These are phyloP conservation scores for Probosciger aterrimus DNA, from an alignment of 2,113 vertebrate genomes.

Conservation along the genomic window DNA sequence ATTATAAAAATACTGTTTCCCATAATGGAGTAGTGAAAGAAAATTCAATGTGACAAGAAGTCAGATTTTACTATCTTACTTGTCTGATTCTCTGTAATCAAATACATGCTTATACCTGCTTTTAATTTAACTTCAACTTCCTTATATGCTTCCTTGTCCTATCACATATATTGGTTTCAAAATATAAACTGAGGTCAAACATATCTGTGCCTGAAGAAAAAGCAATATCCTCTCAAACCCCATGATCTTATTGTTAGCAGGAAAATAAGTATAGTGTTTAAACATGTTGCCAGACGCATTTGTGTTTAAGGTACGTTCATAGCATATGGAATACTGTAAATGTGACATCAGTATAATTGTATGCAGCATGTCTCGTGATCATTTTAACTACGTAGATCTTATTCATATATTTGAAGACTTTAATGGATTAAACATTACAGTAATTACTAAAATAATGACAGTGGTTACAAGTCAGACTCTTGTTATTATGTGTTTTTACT, in stretches of 20 bases:
- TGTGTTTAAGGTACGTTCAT: background rate
- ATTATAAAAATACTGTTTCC: constrained; percentile 60
- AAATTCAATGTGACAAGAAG: constrained; percentile 65
- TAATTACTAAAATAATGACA: background rate
- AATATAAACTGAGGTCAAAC: constrained; percentile 43
- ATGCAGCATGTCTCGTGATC: background rate
- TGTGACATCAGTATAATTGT: background rate
- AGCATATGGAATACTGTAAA: background rate
- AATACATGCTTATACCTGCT: constrained; percentile 73
- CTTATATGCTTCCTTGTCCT: constrained; percentile 47
- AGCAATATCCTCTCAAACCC: background rate
- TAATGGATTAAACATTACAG: background rate
- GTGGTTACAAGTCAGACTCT: background rate
- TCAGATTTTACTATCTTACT: constrained; percentile 63
- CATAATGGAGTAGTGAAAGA: constrained; percentile 51
- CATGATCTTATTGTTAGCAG: background rate
- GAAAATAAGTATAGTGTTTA: background rate
- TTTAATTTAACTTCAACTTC: constrained; percentile 72
- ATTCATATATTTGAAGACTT: background rate
- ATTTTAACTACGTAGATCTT: background rate
- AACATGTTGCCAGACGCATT: background rate
- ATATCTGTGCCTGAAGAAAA: constrained; percentile 24
- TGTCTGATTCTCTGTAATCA: constrained; percentile 67
- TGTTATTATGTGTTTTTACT: background rate
- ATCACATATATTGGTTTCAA: constrained; percentile 54